Evolutionary conservation across 2,888 invertebrate genomes (phyloP).

Genomic region (Drosophila maculinotata): DNA sequence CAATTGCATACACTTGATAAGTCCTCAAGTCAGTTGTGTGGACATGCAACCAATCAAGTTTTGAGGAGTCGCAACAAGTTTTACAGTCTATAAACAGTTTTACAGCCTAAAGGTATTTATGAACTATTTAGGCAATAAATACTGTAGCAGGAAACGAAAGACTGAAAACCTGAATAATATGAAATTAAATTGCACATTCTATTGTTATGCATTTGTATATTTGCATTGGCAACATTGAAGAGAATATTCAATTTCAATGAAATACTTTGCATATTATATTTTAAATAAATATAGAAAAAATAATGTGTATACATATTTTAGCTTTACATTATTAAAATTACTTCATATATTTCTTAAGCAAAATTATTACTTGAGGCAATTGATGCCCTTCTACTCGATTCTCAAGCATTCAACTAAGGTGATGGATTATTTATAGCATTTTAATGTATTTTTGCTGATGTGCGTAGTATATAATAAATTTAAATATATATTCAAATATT

Average conservation of each 20-base stretch:
- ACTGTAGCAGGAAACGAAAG: background rate
- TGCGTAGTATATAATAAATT: too few species aligned
- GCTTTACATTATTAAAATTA: too few species aligned
- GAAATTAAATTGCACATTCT: background rate
- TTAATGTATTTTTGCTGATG: background rate
- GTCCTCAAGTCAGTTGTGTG: conserved; percentile 3
- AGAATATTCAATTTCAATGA: background rate
- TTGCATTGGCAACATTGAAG: background rate
- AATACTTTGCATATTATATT: too few species aligned
- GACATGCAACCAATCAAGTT: conserved; percentile 21
- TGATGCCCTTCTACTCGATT: too few species aligned
- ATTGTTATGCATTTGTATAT: background rate
- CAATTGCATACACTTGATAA: conserved; percentile 34
- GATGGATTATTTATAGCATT: too few species aligned
- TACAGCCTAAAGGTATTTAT: conserved; percentile 8
- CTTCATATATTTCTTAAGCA: too few species aligned
- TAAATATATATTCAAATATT: too few species aligned
- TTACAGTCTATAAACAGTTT: conserved; percentile 34
- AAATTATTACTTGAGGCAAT: too few species aligned
- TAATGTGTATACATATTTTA: too few species aligned
- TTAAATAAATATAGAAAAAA: too few species aligned
- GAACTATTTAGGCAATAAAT: conserved; percentile 1
- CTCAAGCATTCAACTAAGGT: too few species aligned
- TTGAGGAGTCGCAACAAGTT: conserved; percentile 56
- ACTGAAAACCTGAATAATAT: background rate